Percentiles rank a stretch among this genome's conserved stretches.
Conservation (phyloP, 2,888 invertebrate species). For the Ochlodes sylvanus region DNA sequence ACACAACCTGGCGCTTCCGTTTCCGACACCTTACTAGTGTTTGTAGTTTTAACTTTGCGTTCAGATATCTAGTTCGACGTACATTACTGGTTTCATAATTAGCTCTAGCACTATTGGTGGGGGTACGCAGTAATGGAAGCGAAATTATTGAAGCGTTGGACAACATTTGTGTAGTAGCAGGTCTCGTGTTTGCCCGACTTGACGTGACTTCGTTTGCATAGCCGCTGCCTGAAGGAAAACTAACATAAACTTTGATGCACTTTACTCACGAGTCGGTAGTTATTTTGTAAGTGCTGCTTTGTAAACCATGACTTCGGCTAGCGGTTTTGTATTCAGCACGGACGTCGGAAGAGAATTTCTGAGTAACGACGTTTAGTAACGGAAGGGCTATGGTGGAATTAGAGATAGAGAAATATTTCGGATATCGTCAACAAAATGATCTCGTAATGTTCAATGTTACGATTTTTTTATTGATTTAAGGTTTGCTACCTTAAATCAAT, state of each 20-base stretch:
- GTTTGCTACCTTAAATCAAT: too few relatives aligned
- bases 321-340: constrained; percentile 29
- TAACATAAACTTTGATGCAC: constrained; percentile 76
- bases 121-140: constrained; percentile 41
- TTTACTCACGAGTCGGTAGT: constrained; percentile 48
- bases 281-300: constrained; percentile 43
- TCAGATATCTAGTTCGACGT: constrained; percentile 13
- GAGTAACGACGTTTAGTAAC: constrained; percentile 13
- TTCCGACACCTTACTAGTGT: constrained; percentile 60
- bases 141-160: not conserved
- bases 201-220: constrained; percentile 80
- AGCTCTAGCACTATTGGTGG: too few relatives aligned
- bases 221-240: constrained; percentile 72
- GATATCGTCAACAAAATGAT: too few relatives aligned
- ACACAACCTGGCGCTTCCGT: constrained; percentile 79
- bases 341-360: constrained; percentile 15
- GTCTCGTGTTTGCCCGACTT: constrained; percentile 64
- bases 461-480: too few relatives aligned
- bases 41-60: constrained; percentile 33
- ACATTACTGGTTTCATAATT: constrained; percentile 48
- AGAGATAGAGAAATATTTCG: not conserved
- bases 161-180: constrained; percentile 38
- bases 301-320: constrained; percentile 43
- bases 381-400: not conserved
- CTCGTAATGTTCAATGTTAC: too few relatives aligned